Base-by-base conservation (phyloP, 2,797 vertebrate species). In the Arnoldichthys spilopterus region DNA sequence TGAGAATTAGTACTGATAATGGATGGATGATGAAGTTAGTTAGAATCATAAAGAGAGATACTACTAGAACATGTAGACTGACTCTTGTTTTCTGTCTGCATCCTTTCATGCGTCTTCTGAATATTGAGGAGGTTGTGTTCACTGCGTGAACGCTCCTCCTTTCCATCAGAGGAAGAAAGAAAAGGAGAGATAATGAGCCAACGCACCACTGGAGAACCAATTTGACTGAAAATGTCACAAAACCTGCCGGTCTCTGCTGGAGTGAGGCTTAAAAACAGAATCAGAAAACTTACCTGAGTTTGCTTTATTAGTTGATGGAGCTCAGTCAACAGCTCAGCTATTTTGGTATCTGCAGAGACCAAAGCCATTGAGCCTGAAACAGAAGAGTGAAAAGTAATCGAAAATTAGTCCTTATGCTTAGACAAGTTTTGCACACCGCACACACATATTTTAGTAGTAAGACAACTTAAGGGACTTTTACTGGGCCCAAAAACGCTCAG, bases 71-170 rank as follows among this genome's bases (percentile, higher is more conserved):
- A 72, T 32, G 54, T 15, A 7, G 54, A 84, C 94, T 90, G 71
- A 97, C 96, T 98, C 74, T 98, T 98, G 86, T 98, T 97, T 82
- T 98, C 96, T 0, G 95, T 97, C 90, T 98, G 96, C 96, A 98
- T 98, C 80, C 96, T 91, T 90, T 98, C 96, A 0, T 98, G 96
- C 0, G 96, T 98, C 80, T 98, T 98, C 93, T 97, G 96, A 67
- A 98, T 97, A 87, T 98, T 98, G 84, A 98, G 94, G 76, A 98
- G 90, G 34, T 98, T 97, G 90, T 98, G 96, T 86, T 98, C 96
- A 11, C 96, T 98, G 79, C 96, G 91, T 0, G 95, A 96, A 3
- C 96, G 90, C 79, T 98, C 96, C 88, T 98, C 96, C 96, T 98
- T 84, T 0, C 58, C 53, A 56, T 76, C 49, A 64, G 54, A 77